phyloP scores from a whole-genome alignment of 2,797 vertebrate genomes.

The Pseudopleuronectes americanus region DNA sequence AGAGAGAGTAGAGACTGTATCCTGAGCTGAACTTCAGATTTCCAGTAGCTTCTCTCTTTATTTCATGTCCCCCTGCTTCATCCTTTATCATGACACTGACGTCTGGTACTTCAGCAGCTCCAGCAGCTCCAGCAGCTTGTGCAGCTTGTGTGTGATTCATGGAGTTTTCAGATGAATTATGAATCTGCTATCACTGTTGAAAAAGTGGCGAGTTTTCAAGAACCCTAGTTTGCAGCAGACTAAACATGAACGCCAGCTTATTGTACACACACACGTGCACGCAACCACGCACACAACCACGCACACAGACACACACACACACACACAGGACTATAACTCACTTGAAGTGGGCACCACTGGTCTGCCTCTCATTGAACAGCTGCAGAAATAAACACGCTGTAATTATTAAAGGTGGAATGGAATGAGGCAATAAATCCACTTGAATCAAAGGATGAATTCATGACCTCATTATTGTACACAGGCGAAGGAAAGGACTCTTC shows the following conservation, averaged over 20 bases:
- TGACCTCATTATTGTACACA: not conserved
- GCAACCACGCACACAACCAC: constrained; percentile 2
- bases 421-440: constrained; percentile 7
- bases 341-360: constrained; percentile 52
- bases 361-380: constrained; percentile 43
- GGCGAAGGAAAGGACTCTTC: no score
- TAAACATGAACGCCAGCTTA: constrained; percentile 58
- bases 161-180: constrained; percentile 28
- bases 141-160: not conserved
- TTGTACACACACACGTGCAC: constrained; percentile 17
- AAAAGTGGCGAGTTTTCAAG: constrained; percentile 41
- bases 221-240: constrained; percentile 62
- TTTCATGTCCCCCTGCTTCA: not conserved
- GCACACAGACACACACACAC: constrained; percentile 33
- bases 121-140: constrained; percentile 1
- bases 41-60: not conserved
- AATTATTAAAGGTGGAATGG: constrained; percentile 53
- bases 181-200: constrained; percentile 22
- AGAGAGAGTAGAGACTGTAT: no score
- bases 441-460: constrained; percentile 5
- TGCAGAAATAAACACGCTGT: constrained; percentile 57
- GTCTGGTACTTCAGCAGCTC: not conserved
- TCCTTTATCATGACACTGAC: not conserved
- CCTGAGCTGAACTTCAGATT: not conserved
- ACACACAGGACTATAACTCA: constrained; percentile 34